Percentiles rank a stretch among this genome's conserved stretches.
phyloP scores from a whole-genome alignment of 2,888 invertebrate species.

The Bruchidius siliquastri region DNA sequence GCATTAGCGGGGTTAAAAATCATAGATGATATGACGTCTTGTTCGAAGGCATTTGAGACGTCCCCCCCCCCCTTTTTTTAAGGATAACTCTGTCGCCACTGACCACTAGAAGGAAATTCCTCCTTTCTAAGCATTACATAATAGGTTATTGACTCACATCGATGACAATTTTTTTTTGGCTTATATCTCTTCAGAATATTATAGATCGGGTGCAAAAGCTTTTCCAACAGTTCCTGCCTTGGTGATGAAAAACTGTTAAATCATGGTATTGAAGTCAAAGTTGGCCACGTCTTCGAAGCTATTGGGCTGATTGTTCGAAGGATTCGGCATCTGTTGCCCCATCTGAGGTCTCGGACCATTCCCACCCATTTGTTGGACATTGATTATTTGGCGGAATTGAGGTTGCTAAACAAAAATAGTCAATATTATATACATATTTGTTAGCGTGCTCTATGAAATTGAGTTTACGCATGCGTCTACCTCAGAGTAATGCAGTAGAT shows the following conservation, averaged over 20 bases:
- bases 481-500: no score
- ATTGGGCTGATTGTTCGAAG: conserved; percentile 38
- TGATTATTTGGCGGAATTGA: conserved; percentile 61
- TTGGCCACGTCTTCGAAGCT: conserved; percentile 39
- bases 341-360: conserved; percentile 49
- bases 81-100: no score
- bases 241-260: not conserved
- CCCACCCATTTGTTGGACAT: conserved; percentile 53
- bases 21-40: no score
- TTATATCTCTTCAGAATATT: not conserved
- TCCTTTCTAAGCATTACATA: no score
- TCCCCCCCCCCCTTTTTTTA: no score
- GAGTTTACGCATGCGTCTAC: no score
- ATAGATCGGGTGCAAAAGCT: not conserved
- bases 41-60: no score
- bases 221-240: not conserved
- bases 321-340: conserved; percentile 44
- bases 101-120: no score
- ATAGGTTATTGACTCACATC: no score
- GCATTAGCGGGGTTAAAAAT: no score
- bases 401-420: conserved; percentile 56
- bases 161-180: not conserved
- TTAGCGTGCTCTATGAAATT: no score
- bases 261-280: conserved; percentile 36
- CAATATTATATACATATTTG: not conserved